phyloP scores from a whole-genome alignment of 2,797 vertebrate species.

The Cichlasoma orientale region DNA sequence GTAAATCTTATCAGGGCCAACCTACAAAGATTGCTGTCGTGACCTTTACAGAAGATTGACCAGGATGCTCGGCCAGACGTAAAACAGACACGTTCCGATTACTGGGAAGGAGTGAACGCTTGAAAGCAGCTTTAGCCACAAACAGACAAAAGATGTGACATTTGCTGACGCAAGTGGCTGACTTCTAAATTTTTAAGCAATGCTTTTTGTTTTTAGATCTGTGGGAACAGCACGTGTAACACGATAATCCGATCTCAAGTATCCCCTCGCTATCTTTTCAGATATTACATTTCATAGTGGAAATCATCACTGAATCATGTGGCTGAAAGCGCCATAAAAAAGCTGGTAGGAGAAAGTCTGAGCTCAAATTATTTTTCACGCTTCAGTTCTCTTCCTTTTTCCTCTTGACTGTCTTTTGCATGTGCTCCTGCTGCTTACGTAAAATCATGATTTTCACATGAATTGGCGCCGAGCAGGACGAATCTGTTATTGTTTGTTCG shows the following conservation, averaged over 20 bases:
- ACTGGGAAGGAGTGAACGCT: not conserved
- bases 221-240: not conserved
- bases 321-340: not conserved
- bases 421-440: not conserved
- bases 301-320: not conserved
- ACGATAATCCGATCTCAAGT: not conserved
- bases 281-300: not conserved
- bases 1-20: too few relatives aligned
- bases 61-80: rapidly evolving
- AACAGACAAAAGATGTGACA: not conserved
- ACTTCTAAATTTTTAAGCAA: not conserved
- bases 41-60: not conserved
- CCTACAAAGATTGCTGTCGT: not conserved
- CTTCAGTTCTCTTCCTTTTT: not conserved
- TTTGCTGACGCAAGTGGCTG: not conserved
- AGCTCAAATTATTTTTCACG: not conserved
- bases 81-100: not conserved
- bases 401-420: not conserved
- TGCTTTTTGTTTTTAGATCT: not conserved
- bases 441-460: not conserved
- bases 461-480: not conserved
- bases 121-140: not conserved
- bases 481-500: not conserved
- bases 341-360: not conserved
- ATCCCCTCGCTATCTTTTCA: not conserved